Evolutionary conservation across 2,797 vertebrate genomes (phyloP).

Genomic region (Falco concolor): DNA sequence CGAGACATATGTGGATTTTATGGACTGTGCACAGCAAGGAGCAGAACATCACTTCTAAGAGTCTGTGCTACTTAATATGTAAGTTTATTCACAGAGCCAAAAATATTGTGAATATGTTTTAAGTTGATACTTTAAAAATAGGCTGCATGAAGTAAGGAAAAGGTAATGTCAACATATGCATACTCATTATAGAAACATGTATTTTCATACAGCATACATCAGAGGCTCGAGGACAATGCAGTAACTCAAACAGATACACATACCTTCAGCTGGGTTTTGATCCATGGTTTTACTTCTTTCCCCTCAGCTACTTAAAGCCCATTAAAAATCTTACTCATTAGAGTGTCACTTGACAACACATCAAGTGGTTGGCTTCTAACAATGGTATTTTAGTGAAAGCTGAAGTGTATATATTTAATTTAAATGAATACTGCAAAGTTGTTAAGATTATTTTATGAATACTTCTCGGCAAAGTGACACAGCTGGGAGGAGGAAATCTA

Average conservation of each 20-base stretch:
- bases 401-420: constrained; percentile 23
- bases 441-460: constrained; percentile 2
- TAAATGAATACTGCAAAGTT: not conserved
- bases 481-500: constrained; percentile 24
- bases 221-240: not conserved
- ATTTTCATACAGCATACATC: not conserved
- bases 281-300: not conserved
- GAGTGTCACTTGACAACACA: not conserved
- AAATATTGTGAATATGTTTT: not conserved
- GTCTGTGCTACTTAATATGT: not conserved
- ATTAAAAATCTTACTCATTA: constrained; percentile 1
- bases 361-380: constrained; percentile 1
- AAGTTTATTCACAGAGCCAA: not conserved
- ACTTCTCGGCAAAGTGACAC: not conserved
- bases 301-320: not conserved
- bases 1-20: not conserved
- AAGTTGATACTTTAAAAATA: not conserved
- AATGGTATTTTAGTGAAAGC: constrained; percentile 3
- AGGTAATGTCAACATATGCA: not conserved
- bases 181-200: not conserved
- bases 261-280: not conserved
- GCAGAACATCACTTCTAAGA: not conserved
- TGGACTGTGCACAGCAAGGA: not conserved
- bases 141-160: not conserved
- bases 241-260: not conserved